Evolutionary conservation across 2,888 invertebrate species (phyloP), one percentile per base, ranked within the genome.

Genomic region (Nomada fabriciana): DNA sequence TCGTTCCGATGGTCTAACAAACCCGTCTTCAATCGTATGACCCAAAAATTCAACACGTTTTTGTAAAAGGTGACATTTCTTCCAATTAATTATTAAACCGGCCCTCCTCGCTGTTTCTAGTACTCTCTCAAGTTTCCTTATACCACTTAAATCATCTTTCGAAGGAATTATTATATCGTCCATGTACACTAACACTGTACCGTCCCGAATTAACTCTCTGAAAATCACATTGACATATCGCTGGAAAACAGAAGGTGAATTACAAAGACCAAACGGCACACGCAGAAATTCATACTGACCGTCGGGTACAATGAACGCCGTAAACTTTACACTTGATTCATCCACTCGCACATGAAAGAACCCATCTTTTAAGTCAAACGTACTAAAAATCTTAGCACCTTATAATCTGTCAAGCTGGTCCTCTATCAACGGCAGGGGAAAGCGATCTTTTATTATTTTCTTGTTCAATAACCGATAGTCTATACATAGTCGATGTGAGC

Each of bases 371-470:
- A 60, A 87, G 85, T 11, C 86, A 59, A 11, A 68, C 55, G 52
- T 86, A 53, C n/a, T 53, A n/a, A 53, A 53, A 53, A 53, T 53
- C 0, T 18, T n/a, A 0, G 9, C n/a, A 53, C 20, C 20, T 9
- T 3, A 7, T 84, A 18, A 88, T 64, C 15, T 61, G 86, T 15
- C 76, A 2, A 91, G 60, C 7, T 90, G 90, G 4, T 53, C 52
- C 1, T 68, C 53, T 13, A 53, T 20, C 2, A 20, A 5, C 3
- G 55, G 55, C 20, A 68, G 15, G 5, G 68, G 68, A 42, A 20
- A 42, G 5, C 53, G 53, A 15, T 68, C 29, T 5, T 55, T 53
- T 2, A 36, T 15, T 5, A 20, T 68, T 13, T 36, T 55, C 20
- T 20, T 15, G 3, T 43, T 55, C 0, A 68, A 2, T 23, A 53